phyloP scores from a whole-genome alignment of 2,888 invertebrate genomes.

The Drosophila kanekoi region DNA sequence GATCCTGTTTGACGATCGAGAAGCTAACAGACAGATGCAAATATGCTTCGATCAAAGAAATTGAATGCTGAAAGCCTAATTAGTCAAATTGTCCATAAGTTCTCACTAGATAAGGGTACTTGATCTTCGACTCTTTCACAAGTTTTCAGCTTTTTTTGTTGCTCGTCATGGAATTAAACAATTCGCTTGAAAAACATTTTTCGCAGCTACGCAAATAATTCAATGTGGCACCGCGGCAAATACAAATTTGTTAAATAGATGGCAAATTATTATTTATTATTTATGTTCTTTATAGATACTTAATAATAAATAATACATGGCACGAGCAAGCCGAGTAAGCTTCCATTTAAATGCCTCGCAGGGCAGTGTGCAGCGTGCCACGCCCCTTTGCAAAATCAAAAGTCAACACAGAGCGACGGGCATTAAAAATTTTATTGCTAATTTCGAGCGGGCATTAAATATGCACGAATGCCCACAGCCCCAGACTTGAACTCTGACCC shows the following conservation, averaged over 20 bases:
- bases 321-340: slow-evolving; percentile 2
- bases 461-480: slow-evolving; percentile 63
- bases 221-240: slow-evolving; percentile 6
- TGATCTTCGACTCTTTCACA: not conserved
- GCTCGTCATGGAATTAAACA: too few relatives aligned
- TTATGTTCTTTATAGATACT: slow-evolving; percentile 2
- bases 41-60: too few relatives aligned
- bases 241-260: slow-evolving; percentile 12
- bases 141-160: too few relatives aligned
- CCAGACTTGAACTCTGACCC: not conserved
- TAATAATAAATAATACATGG: not conserved
- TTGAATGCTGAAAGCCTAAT: too few relatives aligned
- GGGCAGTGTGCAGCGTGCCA: slow-evolving; percentile 20
- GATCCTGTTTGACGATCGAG: too few relatives aligned
- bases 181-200: too few relatives aligned
- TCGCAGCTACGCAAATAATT: slow-evolving; percentile 3
- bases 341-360: not conserved
- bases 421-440: slow-evolving; percentile 78
- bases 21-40: too few relatives aligned
- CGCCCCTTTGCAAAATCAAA: slow-evolving; percentile 25
- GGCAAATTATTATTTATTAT: slow-evolving; percentile 20
- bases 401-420: slow-evolving; percentile 17
- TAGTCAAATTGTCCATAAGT: too few relatives aligned
- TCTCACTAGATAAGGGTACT: not conserved
- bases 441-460: slow-evolving; percentile 72